Percentiles rank a stretch among this genome's conserved stretches.
phyloP scores from a whole-genome alignment of 2,797 vertebrate species.

The Sorex maritimensis region DNA sequence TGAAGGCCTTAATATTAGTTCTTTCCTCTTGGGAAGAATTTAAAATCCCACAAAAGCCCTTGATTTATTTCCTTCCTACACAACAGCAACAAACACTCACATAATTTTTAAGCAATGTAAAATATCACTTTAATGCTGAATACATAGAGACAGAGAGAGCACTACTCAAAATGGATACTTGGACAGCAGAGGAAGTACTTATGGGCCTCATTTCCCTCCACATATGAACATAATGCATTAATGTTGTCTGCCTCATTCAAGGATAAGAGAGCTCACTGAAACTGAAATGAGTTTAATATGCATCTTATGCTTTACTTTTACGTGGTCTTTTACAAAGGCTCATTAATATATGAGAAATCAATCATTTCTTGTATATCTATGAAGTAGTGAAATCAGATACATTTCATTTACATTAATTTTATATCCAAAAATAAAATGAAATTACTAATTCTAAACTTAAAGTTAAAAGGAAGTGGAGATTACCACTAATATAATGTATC shows the following conservation, averaged over 20 bases:
- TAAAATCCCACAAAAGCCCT: slow-evolving; percentile 91
- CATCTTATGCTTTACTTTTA: slow-evolving; percentile 43
- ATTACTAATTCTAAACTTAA: slow-evolving; percentile 44
- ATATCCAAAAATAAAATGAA: slow-evolving; percentile 39
- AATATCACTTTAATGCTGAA: slow-evolving; percentile 87
- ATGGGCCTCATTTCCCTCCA: slow-evolving; percentile 75
- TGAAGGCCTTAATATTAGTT: slow-evolving; percentile 91
- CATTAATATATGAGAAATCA: slow-evolving; percentile 1
- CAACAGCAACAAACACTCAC: slow-evolving; percentile 90
- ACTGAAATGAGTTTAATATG: slow-evolving; percentile 53
- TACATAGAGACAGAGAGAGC: slow-evolving; percentile 46
- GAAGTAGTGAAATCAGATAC: slow-evolving; percentile 7
- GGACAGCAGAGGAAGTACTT: slow-evolving; percentile 68
- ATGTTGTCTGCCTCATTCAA: slow-evolving; percentile 68
- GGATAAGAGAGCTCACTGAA: slow-evolving; percentile 63
- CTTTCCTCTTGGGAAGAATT: slow-evolving; percentile 90
- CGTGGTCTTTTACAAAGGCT: slow-evolving; percentile 19
- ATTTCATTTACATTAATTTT: slow-evolving; percentile 63
- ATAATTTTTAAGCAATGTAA: slow-evolving; percentile 90
- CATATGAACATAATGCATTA: slow-evolving; percentile 67
- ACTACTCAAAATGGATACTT: not conserved
- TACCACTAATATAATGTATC: slow-evolving; percentile 12
- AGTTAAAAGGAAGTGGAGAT: slow-evolving; percentile 17
- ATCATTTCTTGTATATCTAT: slow-evolving; percentile 30
- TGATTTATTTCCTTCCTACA: slow-evolving; percentile 91